Evolutionary conservation across 2,113 vertebrate genomes (phyloP).

Genomic region (Rhea pennata): DNA sequence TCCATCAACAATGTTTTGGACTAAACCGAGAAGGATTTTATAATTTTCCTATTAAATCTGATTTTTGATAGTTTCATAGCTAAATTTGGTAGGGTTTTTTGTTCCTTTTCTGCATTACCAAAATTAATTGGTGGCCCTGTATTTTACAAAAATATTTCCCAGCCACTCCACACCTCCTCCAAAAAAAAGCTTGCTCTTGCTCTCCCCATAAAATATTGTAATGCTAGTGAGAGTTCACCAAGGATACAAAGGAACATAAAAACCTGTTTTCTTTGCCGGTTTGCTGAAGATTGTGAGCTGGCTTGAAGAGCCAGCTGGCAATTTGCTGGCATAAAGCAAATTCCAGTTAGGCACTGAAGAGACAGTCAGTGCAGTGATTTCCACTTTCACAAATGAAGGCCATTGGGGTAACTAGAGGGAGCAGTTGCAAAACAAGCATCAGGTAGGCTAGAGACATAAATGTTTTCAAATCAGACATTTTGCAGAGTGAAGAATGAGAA

Average conservation of each 20-base stretch:
- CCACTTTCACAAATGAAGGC: background rate
- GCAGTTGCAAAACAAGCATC: background rate
- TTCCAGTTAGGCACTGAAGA: constrained; percentile 26
- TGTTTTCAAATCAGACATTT: background rate
- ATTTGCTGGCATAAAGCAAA: background rate
- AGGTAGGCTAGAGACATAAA: background rate
- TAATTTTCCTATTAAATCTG: too few species aligned
- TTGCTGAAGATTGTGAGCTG: background rate
- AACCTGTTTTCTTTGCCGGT: background rate
- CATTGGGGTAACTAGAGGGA: background rate
- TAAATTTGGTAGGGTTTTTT: too few species aligned
- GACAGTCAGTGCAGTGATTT: background rate
- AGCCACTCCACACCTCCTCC: background rate
- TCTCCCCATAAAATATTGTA: background rate
- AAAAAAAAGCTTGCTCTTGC: too few species aligned
- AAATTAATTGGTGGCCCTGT: background rate
- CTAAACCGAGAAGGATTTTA: too few species aligned
- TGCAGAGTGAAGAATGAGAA: background rate
- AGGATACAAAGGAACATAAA: background rate
- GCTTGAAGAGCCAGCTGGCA: background rate
- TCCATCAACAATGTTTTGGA: background rate
- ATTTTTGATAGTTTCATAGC: too few species aligned
- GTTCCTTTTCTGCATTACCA: too few species aligned
- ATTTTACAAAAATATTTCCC: background rate
- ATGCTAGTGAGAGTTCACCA: background rate